phyloP scores from a whole-genome alignment of 64 coral and sea anemone species.

The Montipora efflorescens region DNA sequence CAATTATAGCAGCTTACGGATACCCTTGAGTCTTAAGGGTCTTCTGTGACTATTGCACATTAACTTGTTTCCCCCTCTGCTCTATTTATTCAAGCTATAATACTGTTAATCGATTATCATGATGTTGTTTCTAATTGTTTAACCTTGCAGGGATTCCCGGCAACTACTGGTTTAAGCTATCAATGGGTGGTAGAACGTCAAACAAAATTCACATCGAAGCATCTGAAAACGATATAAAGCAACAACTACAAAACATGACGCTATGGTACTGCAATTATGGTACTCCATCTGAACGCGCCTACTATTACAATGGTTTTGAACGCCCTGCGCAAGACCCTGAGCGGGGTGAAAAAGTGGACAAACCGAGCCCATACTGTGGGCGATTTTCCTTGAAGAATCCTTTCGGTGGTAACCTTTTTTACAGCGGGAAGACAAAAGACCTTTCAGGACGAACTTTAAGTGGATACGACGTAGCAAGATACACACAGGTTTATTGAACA shows the following conservation, averaged over 20 bases:
- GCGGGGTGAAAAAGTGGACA: conserved; percentile 52
- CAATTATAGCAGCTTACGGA: no score
- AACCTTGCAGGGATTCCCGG: conserved; percentile 17
- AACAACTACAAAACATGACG: conserved; percentile 57
- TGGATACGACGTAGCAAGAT: conserved; percentile 60
- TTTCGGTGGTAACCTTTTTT: conserved; percentile 9
- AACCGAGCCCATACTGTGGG: conserved; percentile 50
- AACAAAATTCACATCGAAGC: conserved; percentile 55
- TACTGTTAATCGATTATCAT: not conserved
- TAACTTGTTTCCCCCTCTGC: no score
- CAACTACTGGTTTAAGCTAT: conserved; percentile 62
- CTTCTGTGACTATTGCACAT: no score
- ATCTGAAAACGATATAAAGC: conserved; percentile 12
- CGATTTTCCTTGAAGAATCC: conserved; percentile 70
- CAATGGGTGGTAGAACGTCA: conserved; percentile 52
- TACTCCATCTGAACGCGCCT: conserved; percentile 35
- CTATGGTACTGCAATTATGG: conserved; percentile 68
- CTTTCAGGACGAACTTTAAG: conserved; percentile 37
- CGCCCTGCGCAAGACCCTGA: conserved; percentile 2
- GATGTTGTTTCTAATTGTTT: not conserved
- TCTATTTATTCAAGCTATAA: no score
- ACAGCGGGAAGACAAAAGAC: conserved; percentile 44
- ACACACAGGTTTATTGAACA: conserved; percentile 45
- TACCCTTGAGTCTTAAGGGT: no score
- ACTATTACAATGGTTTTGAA: conserved; percentile 82